Conservation (phyloP, 2,888 invertebrate genomes). For the Andrena marginata region DNA sequence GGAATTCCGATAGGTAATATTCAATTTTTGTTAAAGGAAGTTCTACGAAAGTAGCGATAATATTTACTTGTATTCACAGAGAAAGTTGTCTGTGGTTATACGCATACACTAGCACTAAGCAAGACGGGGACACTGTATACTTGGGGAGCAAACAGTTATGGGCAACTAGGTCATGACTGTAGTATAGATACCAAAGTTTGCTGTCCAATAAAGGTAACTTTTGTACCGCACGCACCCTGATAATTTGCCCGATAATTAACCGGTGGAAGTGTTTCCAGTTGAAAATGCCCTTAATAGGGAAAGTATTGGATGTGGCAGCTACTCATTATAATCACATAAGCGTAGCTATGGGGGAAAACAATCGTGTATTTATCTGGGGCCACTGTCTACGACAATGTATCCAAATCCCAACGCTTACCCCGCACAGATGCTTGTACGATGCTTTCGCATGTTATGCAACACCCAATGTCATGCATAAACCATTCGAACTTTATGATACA, state of each 20-base stretch:
- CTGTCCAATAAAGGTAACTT: constrained; percentile 85
- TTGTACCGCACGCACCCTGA: neutral
- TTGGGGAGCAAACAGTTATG: constrained; percentile 88
- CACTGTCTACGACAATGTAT: constrained; percentile 86
- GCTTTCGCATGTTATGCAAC: constrained; percentile 87
- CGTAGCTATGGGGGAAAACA: constrained; percentile 87
- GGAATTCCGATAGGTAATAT: too few species aligned
- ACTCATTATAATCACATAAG: constrained; percentile 87
- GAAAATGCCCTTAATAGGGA: constrained; percentile 77
- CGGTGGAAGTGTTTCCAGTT: constrained; percentile 61
- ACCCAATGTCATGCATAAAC: constrained; percentile 87
- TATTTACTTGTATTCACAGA: too few species aligned
- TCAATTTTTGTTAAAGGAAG: too few species aligned
- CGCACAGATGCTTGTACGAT: constrained; percentile 87
- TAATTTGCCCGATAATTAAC: neutral
- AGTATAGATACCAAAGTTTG: constrained; percentile 87
- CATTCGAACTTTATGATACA: constrained; percentile 83
- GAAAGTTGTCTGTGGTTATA: too few species aligned
- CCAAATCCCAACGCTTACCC: constrained; percentile 85
- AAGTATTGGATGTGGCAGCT: constrained; percentile 88
- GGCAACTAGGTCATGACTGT: constrained; percentile 86
- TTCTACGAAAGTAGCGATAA: too few species aligned
- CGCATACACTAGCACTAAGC: too few species aligned
- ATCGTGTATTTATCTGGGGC: constrained; percentile 88
- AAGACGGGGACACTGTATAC: constrained; percentile 84